Evolutionary conservation across 2,113 vertebrate species (phyloP), one percentile per base, ranked within the genome.

Genomic region (Atherinomorus stipes): DNA sequence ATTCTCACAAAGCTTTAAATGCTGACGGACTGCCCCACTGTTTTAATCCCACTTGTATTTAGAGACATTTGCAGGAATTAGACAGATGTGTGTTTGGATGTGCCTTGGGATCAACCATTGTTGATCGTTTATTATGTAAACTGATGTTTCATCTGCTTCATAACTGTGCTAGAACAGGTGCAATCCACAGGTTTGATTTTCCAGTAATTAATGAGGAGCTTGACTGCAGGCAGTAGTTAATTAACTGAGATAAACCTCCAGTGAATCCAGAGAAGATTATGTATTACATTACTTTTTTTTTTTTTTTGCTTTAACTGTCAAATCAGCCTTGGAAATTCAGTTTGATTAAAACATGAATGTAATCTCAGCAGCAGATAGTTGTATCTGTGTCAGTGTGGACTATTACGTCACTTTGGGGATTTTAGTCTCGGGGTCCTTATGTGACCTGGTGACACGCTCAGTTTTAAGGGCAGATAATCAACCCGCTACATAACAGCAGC

Each of bases 321-420:
- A 1, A 25, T 9, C 23, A 4, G 4, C 40, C 22, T 18, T 18
- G 0, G n/a, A 57, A 51, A 47, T 18, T 42, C 21, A 23, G 26
- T 64, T 59, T 49, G n/a, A 37, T 21, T 65, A 38, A 65, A 53
- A 44, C 22, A 18, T 28, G 49, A 18, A 37, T 40, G 10, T 10
- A 40, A 1, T 42, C 12, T 37, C 28, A 37, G 38, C 7, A 28
- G 5, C 52, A 51, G 58, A 63, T 19, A 26, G 63, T 26, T 38
- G 25, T 53, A 9, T 31, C 22, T 49, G 60, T 47, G 8, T 50
- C 66, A 10, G 12, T 44, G 22, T 44, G 67, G 37, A n/a, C 63
- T 21, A 9, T 78, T 78, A 69, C 31, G 26, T 74, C 75, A 66
- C 61, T 70, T 54, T 34, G 22, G n/a, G 60, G 45, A 70, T 71